Evolutionary conservation across 2,113 vertebrate species (phyloP), one percentile per base, ranked within the genome.

Genomic region (Percopsis transmontana): DNA sequence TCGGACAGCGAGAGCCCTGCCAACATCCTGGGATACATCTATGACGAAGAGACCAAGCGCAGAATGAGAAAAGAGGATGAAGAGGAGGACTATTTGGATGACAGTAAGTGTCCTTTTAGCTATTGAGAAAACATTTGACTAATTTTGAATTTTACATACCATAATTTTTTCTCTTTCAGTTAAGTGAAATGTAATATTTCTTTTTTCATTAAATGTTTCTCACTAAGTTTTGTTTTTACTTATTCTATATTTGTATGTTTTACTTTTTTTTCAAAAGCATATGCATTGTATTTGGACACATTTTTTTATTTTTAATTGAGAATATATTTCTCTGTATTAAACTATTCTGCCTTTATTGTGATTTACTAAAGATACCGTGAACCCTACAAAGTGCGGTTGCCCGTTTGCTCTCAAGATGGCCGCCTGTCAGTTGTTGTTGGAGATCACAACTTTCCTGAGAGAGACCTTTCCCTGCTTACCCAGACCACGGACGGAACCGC

Each of bases 341-440:
- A 44, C 14, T 44, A 44, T 44, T 24, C 13, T 52, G 15, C 41
- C 13, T 51, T 2, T 8, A n/a, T 47, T 19, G 1, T 45, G 11
- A 47, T 8, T 51, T 53, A 42, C 58, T 48, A 53, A 84, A 99
- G 97, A 96, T 85, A 98, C 97, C 5, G 97, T 99, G 75, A 99
- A 99, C 80, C 97, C 97, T 1, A 97, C 96, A 21, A 99, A 97
- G 87, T 99, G 97, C 19, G 95, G 94, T 78, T 99, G 97, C 68
- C 97, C 97, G 44, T 99, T 99, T 84, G 95, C 97, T 18, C 90
- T 99, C 68, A 99, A 99, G 90, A 99, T 99, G 97, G 94, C 97
- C 0, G 97, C 97, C 10, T 99, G 97, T 61, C 97, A 99, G 77
- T 92, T 99, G 62, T 86, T 99, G 42, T 81, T 99, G 85, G 97